Evolutionary conservation across 2,888 invertebrate genomes (phyloP).

Genomic region (Drosophila affinis): DNA sequence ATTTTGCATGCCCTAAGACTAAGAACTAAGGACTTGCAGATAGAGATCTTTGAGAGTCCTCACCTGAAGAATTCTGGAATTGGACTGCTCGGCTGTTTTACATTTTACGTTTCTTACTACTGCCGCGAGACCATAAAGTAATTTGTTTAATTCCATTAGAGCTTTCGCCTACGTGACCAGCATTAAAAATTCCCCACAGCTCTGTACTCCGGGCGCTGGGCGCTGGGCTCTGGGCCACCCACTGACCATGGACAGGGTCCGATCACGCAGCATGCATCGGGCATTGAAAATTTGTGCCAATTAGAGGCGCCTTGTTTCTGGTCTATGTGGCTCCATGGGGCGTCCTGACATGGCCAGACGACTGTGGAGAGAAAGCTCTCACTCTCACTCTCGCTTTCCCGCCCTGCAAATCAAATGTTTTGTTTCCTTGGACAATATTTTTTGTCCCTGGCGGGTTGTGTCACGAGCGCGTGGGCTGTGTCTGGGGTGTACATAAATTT

Average conservation of each 20-base stretch:
- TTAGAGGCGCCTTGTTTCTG: constrained; percentile 64
- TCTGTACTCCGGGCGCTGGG: too few relatives aligned
- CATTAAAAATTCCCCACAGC: constrained; percentile 53
- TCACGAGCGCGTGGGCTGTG: not conserved
- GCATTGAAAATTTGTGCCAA: constrained; percentile 63
- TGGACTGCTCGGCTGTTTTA: constrained; percentile 4
- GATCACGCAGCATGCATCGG: constrained; percentile 26
- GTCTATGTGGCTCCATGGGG: constrained; percentile 43
- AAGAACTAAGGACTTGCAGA: not conserved
- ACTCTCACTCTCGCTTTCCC: not conserved
- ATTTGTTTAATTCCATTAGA: constrained; percentile 77
- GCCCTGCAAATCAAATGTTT: constrained; percentile 67
- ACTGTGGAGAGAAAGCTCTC: not conserved
- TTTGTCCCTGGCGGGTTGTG: not conserved
- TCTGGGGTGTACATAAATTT: constrained; percentile 30
- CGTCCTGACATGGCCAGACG: constrained; percentile 55
- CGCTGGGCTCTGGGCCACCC: too few relatives aligned
- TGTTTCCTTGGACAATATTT: constrained; percentile 24
- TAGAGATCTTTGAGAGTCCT: constrained; percentile 7
- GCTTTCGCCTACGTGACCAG: constrained; percentile 62
- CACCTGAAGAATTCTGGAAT: constrained; percentile 21
- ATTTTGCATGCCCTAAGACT: constrained; percentile 39
- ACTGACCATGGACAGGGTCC: constrained; percentile 33
- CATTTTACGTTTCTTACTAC: constrained; percentile 68
- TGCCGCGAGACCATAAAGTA: constrained; percentile 61